A percentile compares a stretch with the other conserved stretches of the same genome.
phyloP scores from a whole-genome alignment of 2,888 invertebrate genomes.

The Carabus problematicus region DNA sequence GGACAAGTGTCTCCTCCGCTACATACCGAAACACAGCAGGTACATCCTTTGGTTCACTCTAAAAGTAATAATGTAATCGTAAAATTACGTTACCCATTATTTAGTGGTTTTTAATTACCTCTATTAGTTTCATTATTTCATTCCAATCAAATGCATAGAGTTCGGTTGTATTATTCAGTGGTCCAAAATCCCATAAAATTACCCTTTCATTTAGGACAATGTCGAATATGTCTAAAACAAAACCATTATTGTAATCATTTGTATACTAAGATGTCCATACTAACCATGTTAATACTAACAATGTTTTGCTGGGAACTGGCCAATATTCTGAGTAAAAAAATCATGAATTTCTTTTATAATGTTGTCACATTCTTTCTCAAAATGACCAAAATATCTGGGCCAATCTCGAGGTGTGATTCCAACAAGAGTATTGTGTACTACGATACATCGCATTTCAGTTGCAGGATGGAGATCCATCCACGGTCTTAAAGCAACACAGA shows the following conservation, averaged over 20 bases:
- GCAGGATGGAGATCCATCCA: constrained; percentile 58
- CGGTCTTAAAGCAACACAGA: constrained; percentile 54
- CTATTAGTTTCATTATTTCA: constrained; percentile 54
- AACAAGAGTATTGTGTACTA: constrained; percentile 53
- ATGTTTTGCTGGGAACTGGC: constrained; percentile 50
- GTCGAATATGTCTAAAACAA: constrained; percentile 53
- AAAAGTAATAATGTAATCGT: constrained; percentile 22
- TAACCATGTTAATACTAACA: constrained; percentile 48
- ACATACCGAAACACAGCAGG: constrained; percentile 56
- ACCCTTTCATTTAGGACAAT: constrained; percentile 52
- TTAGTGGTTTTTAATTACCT: constrained; percentile 47
- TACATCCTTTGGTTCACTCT: constrained; percentile 49
- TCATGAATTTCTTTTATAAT: constrained; percentile 52
- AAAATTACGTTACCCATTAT: background rate
- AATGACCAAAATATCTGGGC: constrained; percentile 57
- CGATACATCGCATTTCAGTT: constrained; percentile 57
- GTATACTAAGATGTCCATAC: constrained; percentile 26
- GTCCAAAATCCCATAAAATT: constrained; percentile 54
- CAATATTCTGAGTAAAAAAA: constrained; percentile 52
- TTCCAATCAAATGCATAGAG: constrained; percentile 57
- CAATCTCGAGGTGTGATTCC: constrained; percentile 57
- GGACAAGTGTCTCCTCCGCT: constrained; percentile 55
- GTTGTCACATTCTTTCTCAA: constrained; percentile 53
- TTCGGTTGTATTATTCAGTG: constrained; percentile 54
- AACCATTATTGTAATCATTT: constrained; percentile 23